A percentile compares a stretch with the other conserved stretches of the same genome.
phyloP scores from a whole-genome alignment of 2,797 vertebrate species.

The Pseudochirops corinnae region DNA sequence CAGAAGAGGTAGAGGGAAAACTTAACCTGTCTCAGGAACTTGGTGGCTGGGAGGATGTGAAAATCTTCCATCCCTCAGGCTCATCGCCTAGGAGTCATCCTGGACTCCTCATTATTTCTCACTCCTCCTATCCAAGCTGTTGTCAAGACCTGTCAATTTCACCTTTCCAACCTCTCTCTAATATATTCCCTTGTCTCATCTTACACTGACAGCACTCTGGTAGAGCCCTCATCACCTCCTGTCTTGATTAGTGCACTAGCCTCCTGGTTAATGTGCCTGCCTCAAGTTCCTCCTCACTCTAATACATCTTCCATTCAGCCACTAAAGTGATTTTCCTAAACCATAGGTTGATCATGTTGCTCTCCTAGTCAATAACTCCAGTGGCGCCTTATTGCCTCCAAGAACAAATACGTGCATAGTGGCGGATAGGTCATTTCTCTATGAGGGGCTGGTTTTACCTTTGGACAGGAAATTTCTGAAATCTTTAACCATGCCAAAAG shows the following conservation, averaged over 20 bases:
- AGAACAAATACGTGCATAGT: background rate
- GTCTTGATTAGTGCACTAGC: background rate
- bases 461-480: background rate
- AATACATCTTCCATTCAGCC: background rate
- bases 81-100: background rate
- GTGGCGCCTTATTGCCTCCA: background rate
- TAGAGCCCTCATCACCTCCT: background rate
- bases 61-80: background rate
- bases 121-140: background rate
- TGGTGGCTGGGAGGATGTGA: background rate
- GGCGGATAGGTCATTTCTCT: too few relatives aligned
- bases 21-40: background rate
- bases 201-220: background rate
- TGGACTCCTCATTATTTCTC: background rate
- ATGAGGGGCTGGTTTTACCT: background rate
- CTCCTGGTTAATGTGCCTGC: background rate
- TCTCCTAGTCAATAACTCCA: background rate
- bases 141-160: background rate
- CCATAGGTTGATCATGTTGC: background rate
- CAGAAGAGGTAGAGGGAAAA: background rate
- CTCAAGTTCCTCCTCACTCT: background rate
- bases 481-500: background rate
- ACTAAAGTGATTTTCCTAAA: background rate
- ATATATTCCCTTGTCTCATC: background rate
- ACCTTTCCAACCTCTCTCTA: background rate